These are phyloP conservation scores for Myrmophylax atrothorax DNA, from an alignment of 2,113 vertebrate genomes.

Conservation along the genomic window DNA sequence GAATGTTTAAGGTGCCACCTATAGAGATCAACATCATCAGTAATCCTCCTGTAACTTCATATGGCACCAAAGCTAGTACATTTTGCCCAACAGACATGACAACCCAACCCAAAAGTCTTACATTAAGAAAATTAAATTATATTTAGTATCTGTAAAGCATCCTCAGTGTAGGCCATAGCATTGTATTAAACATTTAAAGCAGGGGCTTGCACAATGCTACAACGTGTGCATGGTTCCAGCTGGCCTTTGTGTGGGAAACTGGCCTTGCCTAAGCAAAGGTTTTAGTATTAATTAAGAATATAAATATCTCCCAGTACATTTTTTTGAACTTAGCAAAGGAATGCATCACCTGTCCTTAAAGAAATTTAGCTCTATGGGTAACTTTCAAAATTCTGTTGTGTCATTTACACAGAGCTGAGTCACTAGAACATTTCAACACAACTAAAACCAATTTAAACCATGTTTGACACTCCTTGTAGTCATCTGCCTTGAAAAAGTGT, in stretches of 20 bases:
- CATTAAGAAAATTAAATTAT: neutral
- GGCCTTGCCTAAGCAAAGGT: neutral
- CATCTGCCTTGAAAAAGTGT: neutral
- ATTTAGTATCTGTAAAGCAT: neutral
- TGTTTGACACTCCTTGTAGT: neutral
- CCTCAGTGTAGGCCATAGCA: neutral
- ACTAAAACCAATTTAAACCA: neutral
- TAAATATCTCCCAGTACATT: neutral
- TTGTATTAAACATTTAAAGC: neutral
- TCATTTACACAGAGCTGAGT: conserved; percentile 19
- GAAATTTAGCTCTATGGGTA: neutral
- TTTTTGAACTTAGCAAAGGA: neutral
- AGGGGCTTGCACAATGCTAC: neutral
- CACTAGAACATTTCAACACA: conserved; percentile 17
- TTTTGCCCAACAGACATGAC: neutral
- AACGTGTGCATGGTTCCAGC: neutral
- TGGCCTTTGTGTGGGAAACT: neutral
- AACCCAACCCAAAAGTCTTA: neutral
- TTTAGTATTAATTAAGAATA: neutral
- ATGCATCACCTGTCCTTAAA: neutral
- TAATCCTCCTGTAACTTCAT: neutral
- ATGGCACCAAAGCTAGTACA: neutral
- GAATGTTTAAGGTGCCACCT: neutral
- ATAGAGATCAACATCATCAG: neutral
- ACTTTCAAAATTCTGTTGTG: neutral